Percentiles rank a stretch among this genome's conserved stretches.
These are phyloP conservation scores for Rhamnusium bicolor DNA, from an alignment of 2,888 invertebrate species.

Conservation along the genomic window DNA sequence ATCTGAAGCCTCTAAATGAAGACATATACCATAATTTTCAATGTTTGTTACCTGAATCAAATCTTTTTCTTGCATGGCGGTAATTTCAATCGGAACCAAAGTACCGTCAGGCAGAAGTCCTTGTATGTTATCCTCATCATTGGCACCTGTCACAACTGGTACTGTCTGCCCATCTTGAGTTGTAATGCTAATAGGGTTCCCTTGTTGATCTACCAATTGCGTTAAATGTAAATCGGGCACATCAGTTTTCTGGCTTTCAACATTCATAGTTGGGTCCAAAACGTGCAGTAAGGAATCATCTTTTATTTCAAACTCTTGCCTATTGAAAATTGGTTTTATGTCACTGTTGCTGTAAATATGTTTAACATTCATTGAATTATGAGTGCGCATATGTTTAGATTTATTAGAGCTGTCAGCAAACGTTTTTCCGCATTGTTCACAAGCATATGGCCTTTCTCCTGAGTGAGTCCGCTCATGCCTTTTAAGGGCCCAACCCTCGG, in stretches of 20 bases:
- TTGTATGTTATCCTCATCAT: constrained; percentile 71
- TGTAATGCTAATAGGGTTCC: constrained; percentile 80
- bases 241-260: background rate
- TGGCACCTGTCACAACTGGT: constrained; percentile 74
- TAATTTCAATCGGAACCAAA: constrained; percentile 66
- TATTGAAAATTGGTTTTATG: background rate
- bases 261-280: background rate
- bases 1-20: too few relatives aligned
- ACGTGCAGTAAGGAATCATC: constrained; percentile 9
- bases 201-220: constrained; percentile 80
- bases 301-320: constrained; percentile 10
- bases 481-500: constrained; percentile 78
- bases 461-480: constrained; percentile 79
- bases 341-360: constrained; percentile 13
- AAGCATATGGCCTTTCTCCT: constrained; percentile 81
- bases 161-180: constrained; percentile 81
- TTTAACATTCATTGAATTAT: constrained; percentile 43
- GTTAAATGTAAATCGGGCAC: constrained; percentile 53
- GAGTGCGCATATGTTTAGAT: constrained; percentile 76
- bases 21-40: too few relatives aligned
- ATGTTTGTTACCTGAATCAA: constrained; percentile 33
- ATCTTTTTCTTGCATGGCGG: constrained; percentile 35
- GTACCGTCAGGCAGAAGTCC: constrained; percentile 71
- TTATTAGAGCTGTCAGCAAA: constrained; percentile 87
- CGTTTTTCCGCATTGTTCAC: constrained; percentile 80